Conservation (phyloP, 1,140 invertebrate species). For the Wiebesia pumilae region DNA sequence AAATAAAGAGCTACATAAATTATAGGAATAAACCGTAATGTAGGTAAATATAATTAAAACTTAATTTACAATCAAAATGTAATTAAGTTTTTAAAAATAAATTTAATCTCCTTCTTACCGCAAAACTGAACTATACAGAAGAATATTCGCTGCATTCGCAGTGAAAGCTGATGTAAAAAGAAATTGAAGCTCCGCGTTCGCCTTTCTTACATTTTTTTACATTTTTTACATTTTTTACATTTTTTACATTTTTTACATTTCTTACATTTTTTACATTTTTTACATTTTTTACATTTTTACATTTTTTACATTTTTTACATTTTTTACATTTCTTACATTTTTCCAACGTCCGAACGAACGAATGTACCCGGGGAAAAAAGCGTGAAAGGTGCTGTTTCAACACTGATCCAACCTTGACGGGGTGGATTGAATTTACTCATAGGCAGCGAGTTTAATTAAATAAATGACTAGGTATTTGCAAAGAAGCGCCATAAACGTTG, state of each 20-base stretch:
- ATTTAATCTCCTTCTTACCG: neutral
- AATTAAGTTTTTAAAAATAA: slow-evolving; percentile 25
- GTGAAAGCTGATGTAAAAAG: too few relatives aligned
- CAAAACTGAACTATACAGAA: neutral
- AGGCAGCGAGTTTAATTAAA: slow-evolving; percentile 4
- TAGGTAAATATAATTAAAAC: slow-evolving; percentile 37
- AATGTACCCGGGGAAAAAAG: neutral
- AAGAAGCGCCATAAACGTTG: slow-evolving; percentile 11
- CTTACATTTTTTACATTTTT: too few relatives aligned
- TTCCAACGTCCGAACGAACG: neutral
- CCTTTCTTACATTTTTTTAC: too few relatives aligned
- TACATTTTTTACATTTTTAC: too few relatives aligned
- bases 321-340: too few relatives aligned
- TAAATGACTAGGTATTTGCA: neutral
- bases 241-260: too few relatives aligned
- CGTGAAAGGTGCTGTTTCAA: neutral
- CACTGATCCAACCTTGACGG: neutral
- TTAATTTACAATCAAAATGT: slow-evolving; percentile 32
- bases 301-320: too few relatives aligned
- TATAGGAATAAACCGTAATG: slow-evolving; percentile 35
- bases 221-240: too few relatives aligned
- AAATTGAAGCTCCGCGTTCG: neutral
- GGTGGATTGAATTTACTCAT: neutral
- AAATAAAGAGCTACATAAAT: neutral
- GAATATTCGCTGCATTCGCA: neutral